Conservation (phyloP, 1,140 invertebrate genomes). For the Formica selysi region DNA sequence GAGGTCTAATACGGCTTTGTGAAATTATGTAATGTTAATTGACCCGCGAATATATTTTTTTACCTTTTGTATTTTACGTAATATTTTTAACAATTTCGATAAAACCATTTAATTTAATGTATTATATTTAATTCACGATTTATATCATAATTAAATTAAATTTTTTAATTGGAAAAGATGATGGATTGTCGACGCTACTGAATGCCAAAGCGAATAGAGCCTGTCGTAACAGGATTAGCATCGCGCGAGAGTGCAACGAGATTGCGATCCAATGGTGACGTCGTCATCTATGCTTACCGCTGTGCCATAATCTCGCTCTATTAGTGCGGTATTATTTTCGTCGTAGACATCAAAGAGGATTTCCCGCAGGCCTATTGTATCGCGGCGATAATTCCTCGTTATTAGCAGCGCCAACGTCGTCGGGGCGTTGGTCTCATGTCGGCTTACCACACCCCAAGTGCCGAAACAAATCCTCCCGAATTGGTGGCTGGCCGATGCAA, state of each 20-base stretch:
- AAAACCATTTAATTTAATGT: background rate
- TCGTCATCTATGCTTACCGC: background rate
- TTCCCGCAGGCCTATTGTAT: conserved; percentile 83
- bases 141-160: conserved; percentile 38
- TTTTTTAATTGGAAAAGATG: background rate
- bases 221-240: conserved; percentile 39
- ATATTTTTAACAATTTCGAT: background rate
- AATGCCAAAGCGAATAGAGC: background rate
- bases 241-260: background rate
- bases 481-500: conserved; percentile 83
- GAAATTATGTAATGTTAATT: background rate
- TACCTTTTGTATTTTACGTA: background rate
- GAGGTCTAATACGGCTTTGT: background rate
- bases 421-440: conserved; percentile 82
- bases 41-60: background rate
- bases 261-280: conserved; percentile 33
- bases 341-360: conserved; percentile 86
- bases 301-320: conserved; percentile 83
- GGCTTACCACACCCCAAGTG: conserved; percentile 86
- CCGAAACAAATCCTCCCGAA: conserved; percentile 85
- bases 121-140: background rate
- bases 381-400: conserved; percentile 86
- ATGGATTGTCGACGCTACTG: background rate
- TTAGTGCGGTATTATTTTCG: conserved; percentile 85
- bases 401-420: conserved; percentile 80